These are phyloP conservation scores for Heptranchias perlo DNA, from an alignment of 2,113 vertebrate species.

Conservation along the genomic window DNA sequence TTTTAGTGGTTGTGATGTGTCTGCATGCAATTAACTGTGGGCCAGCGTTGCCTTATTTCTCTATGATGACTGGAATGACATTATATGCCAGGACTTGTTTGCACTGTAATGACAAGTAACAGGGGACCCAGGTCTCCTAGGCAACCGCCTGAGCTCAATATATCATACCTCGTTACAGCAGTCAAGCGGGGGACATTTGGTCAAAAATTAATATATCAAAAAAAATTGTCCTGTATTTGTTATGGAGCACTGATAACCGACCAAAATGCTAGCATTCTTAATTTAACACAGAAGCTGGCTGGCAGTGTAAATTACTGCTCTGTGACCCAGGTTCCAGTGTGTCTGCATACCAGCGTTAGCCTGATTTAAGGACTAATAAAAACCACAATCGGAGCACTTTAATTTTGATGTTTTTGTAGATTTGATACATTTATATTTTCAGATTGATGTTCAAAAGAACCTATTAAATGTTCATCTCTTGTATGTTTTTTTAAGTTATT, in stretches of 20 bases:
- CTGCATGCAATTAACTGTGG: conserved; percentile 40
- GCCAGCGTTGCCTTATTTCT: conserved; percentile 38
- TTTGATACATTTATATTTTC: conserved; percentile 32
- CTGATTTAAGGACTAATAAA: conserved; percentile 38
- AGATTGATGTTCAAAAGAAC: conserved; percentile 17
- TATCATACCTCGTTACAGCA: conserved; percentile 76
- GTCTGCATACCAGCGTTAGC: conserved; percentile 37
- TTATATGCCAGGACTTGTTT: conserved; percentile 71
- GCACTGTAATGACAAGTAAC: conserved; percentile 79
- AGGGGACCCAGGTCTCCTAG: conserved; percentile 73
- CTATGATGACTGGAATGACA: conserved; percentile 71
- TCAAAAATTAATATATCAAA: conserved; percentile 66
- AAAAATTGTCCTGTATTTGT: conserved; percentile 53
- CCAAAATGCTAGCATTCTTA: conserved; percentile 57
- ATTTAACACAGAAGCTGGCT: conserved; percentile 52
- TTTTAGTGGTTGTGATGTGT: conserved; percentile 37
- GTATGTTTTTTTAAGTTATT: conserved; percentile 5
- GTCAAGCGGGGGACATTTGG: conserved; percentile 67
- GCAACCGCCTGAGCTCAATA: conserved; percentile 75
- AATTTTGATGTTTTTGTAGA: conserved; percentile 38
- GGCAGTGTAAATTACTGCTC: conserved; percentile 51
- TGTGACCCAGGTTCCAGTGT: conserved; percentile 57
- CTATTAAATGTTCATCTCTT: conserved; percentile 7
- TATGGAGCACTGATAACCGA: conserved; percentile 56
- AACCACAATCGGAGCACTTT: conserved; percentile 31